These are phyloP conservation scores for Rhagonycha fulva DNA, from an alignment of 2,888 invertebrate genomes.

Conservation along the genomic window DNA sequence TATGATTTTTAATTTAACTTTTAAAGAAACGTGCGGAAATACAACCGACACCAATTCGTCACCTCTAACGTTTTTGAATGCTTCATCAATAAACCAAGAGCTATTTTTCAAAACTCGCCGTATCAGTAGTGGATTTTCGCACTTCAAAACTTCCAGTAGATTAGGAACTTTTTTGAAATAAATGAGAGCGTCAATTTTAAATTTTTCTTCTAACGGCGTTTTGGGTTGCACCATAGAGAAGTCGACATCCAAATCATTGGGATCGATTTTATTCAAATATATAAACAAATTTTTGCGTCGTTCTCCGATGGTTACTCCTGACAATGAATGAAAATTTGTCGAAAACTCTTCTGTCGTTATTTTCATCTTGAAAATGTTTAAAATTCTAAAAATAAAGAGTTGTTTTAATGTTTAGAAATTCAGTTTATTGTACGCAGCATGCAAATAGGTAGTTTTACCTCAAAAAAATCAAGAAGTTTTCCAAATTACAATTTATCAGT, in stretches of 20 bases:
- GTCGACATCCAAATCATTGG: neutral
- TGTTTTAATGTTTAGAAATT: neutral
- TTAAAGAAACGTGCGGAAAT: constrained; percentile 20
- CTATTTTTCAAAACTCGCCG: constrained; percentile 20
- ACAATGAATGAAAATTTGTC: constrained; percentile 7
- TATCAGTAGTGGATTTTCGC: constrained; percentile 17
- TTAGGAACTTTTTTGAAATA: constrained; percentile 16
- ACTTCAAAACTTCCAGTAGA: constrained; percentile 23
- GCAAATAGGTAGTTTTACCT: too few species aligned
- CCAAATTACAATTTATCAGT: too few species aligned
- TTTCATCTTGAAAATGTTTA: neutral
- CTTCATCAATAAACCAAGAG: constrained; percentile 22
- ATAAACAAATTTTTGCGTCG: constrained; percentile 10
- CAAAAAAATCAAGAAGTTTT: too few species aligned
- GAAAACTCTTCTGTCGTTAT: constrained; percentile 6
- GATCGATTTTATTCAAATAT: neutral
- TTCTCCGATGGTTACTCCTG: constrained; percentile 14
- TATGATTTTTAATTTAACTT: constrained; percentile 17
- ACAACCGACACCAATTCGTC: constrained; percentile 16
- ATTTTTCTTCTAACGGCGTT: constrained; percentile 16
- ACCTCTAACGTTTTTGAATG: constrained; percentile 8
- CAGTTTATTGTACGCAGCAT: neutral
- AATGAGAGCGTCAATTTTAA: constrained; percentile 23
- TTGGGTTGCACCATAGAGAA: constrained; percentile 9
- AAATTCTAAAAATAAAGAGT: neutral